Percentiles rank a stretch among this genome's conserved stretches.
These are phyloP conservation scores for Dasypus novemcinctus DNA, from an alignment of 2,113 vertebrate species.

Conservation along the genomic window DNA sequence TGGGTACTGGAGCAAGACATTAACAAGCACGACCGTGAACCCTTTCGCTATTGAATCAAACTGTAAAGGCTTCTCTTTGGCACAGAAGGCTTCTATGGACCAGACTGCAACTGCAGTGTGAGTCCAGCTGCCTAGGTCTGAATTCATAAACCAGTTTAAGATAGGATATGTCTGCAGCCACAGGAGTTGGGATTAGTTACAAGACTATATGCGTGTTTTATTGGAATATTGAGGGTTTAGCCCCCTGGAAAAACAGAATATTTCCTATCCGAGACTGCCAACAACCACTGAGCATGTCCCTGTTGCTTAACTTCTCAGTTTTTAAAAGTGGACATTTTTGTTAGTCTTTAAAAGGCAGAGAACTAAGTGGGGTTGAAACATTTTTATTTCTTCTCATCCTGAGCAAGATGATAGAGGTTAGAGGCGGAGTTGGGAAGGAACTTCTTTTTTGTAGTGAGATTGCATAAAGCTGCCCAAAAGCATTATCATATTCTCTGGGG, in stretches of 20 bases:
- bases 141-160: conserved; percentile 59
- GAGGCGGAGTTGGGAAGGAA: background rate
- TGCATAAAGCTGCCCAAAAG: background rate
- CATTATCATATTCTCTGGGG: background rate
- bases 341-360: conserved; percentile 72
- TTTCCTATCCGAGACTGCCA: conserved; percentile 17
- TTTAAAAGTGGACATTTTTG: conserved; percentile 69
- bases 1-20: conserved; percentile 76
- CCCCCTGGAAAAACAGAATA: conserved; percentile 39
- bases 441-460: background rate
- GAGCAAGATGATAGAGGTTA: background rate
- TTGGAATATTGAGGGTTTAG: conserved; percentile 66
- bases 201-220: background rate
- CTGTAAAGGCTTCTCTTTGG: conserved; percentile 55
- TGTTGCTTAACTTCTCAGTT: conserved; percentile 72
- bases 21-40: conserved; percentile 64
- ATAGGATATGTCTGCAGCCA: background rate
- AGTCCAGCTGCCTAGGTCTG: conserved; percentile 56
- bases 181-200: background rate
- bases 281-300: conserved; percentile 44
- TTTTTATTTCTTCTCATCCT: conserved; percentile 76
- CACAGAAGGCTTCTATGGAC: conserved; percentile 20
- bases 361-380: conserved; percentile 59
- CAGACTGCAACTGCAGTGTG: background rate
- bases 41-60: conserved; percentile 54